Percentiles rank a stretch among this genome's conserved stretches.
These are phyloP conservation scores for Mactromeris polynyma DNA, from an alignment of 2,888 invertebrate genomes.

Conservation along the genomic window DNA sequence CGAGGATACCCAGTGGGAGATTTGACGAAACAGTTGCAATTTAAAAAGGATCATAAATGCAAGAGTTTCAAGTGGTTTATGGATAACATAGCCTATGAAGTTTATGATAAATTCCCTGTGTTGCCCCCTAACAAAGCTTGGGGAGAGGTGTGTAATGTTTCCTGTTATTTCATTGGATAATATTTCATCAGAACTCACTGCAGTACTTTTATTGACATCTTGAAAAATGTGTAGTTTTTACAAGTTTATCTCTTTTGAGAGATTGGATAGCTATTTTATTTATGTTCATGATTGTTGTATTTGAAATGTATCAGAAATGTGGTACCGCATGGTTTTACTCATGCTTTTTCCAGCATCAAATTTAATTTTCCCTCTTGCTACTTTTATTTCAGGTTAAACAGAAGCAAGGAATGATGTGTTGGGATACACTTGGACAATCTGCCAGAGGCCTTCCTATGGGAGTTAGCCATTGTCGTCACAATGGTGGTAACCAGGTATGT, in stretches of 20 bases:
- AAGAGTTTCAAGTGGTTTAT: conserved; percentile 98
- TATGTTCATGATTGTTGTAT: too few species aligned
- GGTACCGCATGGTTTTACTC: too few species aligned
- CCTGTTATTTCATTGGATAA: neutral
- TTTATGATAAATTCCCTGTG: conserved; percentile 97
- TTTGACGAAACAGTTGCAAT: conserved; percentile 92
- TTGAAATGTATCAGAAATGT: too few species aligned
- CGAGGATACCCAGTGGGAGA: conserved; percentile 85
- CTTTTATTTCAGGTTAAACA: conserved; percentile 83
- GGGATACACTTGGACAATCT: conserved; percentile 97
- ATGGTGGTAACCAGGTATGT: conserved; percentile 94
- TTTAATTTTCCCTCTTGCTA: too few species aligned
- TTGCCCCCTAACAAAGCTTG: conserved; percentile 97
- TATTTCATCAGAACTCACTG: neutral
- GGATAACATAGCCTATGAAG: conserved; percentile 97
- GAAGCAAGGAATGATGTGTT: conserved; percentile 89
- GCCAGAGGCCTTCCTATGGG: conserved; percentile 95
- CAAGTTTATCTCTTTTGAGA: too few species aligned
- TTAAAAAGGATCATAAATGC: conserved; percentile 95
- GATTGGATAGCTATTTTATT: too few species aligned
- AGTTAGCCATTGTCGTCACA: conserved; percentile 96
- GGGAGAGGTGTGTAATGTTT: conserved; percentile 92
- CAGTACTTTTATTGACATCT: neutral
- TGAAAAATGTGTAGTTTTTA: too few species aligned
- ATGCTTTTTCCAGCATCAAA: too few species aligned